Evolutionary conservation across 2,888 invertebrate species (phyloP).

Genomic region (Smittia aterrima): DNA sequence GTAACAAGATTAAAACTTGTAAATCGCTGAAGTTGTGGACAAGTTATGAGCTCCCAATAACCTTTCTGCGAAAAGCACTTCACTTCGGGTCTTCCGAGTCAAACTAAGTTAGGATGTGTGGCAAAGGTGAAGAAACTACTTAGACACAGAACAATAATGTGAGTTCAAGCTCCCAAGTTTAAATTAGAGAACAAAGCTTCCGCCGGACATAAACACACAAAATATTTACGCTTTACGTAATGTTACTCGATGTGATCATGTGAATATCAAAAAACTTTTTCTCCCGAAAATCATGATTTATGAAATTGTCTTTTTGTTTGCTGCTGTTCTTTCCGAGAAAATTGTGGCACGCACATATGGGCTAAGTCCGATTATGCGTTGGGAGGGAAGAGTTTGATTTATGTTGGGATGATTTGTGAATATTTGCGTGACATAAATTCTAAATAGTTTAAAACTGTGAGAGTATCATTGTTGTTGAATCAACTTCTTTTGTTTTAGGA

Average conservation of each 20-base stretch:
- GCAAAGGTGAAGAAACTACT: constrained; percentile 10
- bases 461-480: no score
- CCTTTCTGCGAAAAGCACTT: constrained; percentile 5
- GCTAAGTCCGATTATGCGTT: constrained; percentile 7
- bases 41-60: not conserved
- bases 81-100: not conserved
- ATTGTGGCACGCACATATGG: not conserved
- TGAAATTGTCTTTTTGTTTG: constrained; percentile 35
- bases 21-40: not conserved
- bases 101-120: not conserved
- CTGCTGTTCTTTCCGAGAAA: not conserved
- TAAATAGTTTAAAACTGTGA: not conserved
- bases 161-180: not conserved
- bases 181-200: not conserved
- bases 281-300: constrained; percentile 35
- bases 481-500: no score
- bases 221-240: constrained; percentile 31
- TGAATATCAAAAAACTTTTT: constrained; percentile 28
- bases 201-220: constrained; percentile 18
- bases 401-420: constrained; percentile 2
- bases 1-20: not conserved
- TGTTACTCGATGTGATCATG: not conserved
- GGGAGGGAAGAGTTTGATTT: not conserved
- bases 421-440: not conserved
- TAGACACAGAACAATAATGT: not conserved